Evolutionary conservation across 2,113 vertebrate genomes (phyloP).

Genomic region (Percopsis transmontana): DNA sequence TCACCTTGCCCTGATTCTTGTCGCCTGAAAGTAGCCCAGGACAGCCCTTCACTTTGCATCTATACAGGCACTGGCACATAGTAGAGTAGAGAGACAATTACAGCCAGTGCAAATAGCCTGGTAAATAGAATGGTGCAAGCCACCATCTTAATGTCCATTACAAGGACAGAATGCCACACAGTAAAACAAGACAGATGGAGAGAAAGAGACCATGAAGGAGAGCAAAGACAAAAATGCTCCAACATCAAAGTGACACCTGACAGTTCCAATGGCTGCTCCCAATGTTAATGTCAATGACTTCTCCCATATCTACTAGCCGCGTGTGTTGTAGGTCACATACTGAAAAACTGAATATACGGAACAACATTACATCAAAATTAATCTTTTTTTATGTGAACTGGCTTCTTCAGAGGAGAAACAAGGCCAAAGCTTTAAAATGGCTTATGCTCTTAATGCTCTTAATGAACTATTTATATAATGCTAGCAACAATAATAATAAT

Average conservation of each 20-base stretch:
- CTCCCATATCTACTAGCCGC: constrained; percentile 1
- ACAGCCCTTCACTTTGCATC: background rate
- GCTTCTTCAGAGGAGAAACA: background rate
- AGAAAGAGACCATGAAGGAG: background rate
- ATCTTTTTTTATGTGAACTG: constrained; percentile 5
- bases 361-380: constrained; percentile 6
- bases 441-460: background rate
- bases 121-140: background rate
- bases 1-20: background rate
- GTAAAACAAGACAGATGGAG: constrained; percentile 1
- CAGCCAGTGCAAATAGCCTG: background rate
- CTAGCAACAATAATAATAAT: background rate
- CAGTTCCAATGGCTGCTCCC: constrained; percentile 19
- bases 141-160: background rate
- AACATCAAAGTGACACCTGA: constrained; percentile 26
- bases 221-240: constrained; percentile 19
- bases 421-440: background rate
- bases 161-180: background rate
- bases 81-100: background rate
- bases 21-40: background rate
- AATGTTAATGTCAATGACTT: constrained; percentile 29
- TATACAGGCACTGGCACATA: background rate
- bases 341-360: background rate
- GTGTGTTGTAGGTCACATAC: background rate
- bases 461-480: background rate